Evolutionary conservation across 2,113 vertebrate species (phyloP).

Genomic region (Oreochromis tanganicae): DNA sequence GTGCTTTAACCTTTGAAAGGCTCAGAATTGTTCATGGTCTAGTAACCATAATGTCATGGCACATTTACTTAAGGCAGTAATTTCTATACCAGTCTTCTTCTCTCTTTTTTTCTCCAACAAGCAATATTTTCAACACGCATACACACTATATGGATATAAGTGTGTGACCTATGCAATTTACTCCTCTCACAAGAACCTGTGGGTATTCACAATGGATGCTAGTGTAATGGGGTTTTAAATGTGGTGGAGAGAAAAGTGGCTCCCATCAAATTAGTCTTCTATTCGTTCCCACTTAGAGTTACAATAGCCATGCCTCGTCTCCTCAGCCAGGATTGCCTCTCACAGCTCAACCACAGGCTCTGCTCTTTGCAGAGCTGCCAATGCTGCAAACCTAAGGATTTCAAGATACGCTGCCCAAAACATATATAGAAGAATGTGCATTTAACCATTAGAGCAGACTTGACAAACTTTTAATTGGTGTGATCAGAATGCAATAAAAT

Average conservation of each 20-base stretch:
- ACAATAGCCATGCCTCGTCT: constrained; percentile 52
- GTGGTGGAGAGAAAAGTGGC: constrained; percentile 54
- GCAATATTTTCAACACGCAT: neutral
- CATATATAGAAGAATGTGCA: neutral
- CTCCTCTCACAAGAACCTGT: constrained; percentile 24
- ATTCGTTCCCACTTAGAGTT: constrained; percentile 56
- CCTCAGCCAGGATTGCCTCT: constrained; percentile 51
- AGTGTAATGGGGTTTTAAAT: constrained; percentile 69
- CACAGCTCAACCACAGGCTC: constrained; percentile 20
- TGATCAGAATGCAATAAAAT: neutral
- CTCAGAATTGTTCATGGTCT: constrained; percentile 30
- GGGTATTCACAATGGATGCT: constrained; percentile 30
- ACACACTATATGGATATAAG: neutral
- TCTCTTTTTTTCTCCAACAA: neutral
- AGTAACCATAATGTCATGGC: constrained; percentile 27
- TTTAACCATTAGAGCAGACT: neutral
- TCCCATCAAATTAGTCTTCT: constrained; percentile 63
- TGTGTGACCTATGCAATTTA: constrained; percentile 26
- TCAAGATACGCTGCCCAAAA: neutral
- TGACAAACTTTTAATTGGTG: neutral
- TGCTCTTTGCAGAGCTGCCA: neutral
- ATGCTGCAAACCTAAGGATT: neutral
- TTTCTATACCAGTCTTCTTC: constrained; percentile 13
- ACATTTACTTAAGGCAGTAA: constrained; percentile 39
- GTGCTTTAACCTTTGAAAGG: constrained; percentile 42